These are phyloP conservation scores for Apteryx owenii DNA, from an alignment of 2,113 vertebrate genomes.

Conservation along the genomic window DNA sequence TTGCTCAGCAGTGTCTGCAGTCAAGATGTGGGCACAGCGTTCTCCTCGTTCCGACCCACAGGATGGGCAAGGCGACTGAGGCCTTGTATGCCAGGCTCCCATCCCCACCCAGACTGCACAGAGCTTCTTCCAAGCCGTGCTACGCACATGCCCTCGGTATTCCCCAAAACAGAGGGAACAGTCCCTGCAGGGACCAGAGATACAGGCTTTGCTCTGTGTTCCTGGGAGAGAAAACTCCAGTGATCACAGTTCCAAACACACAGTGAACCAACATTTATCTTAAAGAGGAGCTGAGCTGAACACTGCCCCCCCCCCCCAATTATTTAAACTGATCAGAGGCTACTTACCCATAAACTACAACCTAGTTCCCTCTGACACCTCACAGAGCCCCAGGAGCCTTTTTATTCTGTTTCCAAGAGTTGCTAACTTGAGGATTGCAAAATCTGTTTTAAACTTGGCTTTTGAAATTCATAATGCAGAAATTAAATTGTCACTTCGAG, in stretches of 20 bases:
- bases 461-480: neutral
- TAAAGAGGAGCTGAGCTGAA: neutral
- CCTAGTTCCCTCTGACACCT: accelerated
- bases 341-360: neutral
- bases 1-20: neutral
- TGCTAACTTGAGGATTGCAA: neutral
- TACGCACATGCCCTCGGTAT: neutral
- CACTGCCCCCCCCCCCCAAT: neutral
- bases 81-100: neutral
- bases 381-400: neutral
- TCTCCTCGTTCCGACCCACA: neutral
- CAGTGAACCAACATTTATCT: neutral
- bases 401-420: neutral
- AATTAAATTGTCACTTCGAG: neutral
- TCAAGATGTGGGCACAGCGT: neutral
- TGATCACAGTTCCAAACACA: neutral
- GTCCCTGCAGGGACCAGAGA: neutral
- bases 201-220: neutral
- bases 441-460: neutral
- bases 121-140: neutral
- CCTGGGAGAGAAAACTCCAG: neutral
- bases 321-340: neutral
- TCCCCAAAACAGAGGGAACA: neutral
- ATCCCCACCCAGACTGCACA: neutral
- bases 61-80: accelerated